These are phyloP conservation scores for Scaptodrosophila lebanonensis DNA, from an alignment of 1,140 invertebrate species.

Conservation along the genomic window DNA sequence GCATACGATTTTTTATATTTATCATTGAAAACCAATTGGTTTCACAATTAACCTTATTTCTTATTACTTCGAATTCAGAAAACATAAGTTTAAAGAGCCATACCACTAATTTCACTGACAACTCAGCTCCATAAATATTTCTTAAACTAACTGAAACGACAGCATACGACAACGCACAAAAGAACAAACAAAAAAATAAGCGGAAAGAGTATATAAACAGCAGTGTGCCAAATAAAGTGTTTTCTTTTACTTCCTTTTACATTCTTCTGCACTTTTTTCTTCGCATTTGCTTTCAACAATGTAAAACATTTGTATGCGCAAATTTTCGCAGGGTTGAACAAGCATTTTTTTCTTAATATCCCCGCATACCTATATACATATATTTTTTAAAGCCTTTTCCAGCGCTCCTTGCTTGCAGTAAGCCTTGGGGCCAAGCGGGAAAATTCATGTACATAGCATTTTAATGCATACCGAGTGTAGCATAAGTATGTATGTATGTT, in stretches of 20 bases:
- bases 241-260: background rate
- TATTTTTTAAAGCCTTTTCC: conserved; percentile 19
- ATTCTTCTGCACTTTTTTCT: conserved; percentile 21
- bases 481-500: background rate
- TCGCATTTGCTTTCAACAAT: conserved; percentile 45
- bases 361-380: conserved; percentile 10
- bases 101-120: too few species aligned
- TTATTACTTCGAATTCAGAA: too few species aligned
- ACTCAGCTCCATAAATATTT: conserved; percentile 25
- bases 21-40: too few species aligned
- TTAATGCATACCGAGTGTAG: background rate
- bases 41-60: too few species aligned
- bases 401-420: background rate
- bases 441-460: too few species aligned
- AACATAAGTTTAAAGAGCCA: too few species aligned
- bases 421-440: too few species aligned
- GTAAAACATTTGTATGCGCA: conserved; percentile 69
- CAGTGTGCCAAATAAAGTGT: too few species aligned
- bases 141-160: conserved; percentile 13
- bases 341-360: conserved; percentile 49
- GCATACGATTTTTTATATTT: too few species aligned
- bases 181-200: too few species aligned
- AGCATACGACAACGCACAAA: too few species aligned
- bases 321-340: conserved; percentile 45
- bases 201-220: too few species aligned